Conservation (phyloP, 2,797 vertebrate genomes). For the Myiotriccus ornatus region DNA sequence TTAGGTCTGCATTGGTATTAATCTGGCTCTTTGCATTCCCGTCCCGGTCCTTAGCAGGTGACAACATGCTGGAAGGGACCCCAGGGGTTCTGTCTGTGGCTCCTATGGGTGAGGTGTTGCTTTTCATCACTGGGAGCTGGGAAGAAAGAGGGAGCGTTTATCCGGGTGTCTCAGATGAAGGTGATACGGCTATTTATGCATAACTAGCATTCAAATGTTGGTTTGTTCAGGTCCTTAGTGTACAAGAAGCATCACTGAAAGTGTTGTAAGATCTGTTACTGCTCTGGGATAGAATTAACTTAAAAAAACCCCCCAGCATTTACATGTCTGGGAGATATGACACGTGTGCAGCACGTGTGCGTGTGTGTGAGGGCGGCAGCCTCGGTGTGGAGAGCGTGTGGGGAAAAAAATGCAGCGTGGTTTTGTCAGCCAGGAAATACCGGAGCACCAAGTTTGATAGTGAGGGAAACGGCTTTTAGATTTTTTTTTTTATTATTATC, state of each 20-base stretch:
- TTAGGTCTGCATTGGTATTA: slow-evolving; percentile 50
- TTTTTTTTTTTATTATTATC: neutral
- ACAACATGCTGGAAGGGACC: neutral
- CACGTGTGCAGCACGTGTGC: neutral
- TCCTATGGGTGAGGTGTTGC: slow-evolving; percentile 8
- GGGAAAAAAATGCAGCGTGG: neutral
- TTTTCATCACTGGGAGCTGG: slow-evolving; percentile 33
- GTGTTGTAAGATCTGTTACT: slow-evolving; percentile 24
- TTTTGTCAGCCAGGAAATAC: neutral
- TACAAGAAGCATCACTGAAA: neutral
- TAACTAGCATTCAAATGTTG: slow-evolving; percentile 34
- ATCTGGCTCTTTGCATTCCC: slow-evolving; percentile 44
- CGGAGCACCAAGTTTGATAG: neutral
- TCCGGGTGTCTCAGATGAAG: slow-evolving; percentile 26
- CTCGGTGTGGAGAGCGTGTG: neutral
- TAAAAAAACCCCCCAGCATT: neutral
- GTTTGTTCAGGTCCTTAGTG: slow-evolving; percentile 2
- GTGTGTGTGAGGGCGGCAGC: neutral
- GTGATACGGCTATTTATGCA: neutral
- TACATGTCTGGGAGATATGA: neutral
- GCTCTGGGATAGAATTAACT: slow-evolving; percentile 26
- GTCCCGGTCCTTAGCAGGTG: neutral
- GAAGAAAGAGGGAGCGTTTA: slow-evolving; percentile 14
- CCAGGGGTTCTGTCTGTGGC: neutral
- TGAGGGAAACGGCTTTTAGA: neutral